Evolutionary conservation across 2,113 vertebrate genomes (phyloP).

Genomic region (Solea senegalensis): DNA sequence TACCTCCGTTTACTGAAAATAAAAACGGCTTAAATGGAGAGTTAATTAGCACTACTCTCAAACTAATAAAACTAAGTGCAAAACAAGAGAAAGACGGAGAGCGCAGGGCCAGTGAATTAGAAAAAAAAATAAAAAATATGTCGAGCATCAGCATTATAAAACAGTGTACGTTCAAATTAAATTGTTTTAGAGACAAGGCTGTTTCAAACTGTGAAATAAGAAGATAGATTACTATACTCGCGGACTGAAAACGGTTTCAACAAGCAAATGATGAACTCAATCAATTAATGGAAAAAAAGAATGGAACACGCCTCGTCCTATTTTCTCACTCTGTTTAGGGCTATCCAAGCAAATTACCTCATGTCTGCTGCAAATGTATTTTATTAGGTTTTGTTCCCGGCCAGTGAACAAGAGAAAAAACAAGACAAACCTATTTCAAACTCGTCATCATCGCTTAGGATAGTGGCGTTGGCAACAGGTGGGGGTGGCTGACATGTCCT

Average conservation of each 20-base stretch:
- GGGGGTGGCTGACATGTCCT: constrained; percentile 91
- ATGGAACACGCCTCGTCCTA: constrained; percentile 1
- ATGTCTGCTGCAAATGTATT: constrained; percentile 20
- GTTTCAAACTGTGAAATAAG: not conserved
- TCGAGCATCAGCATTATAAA: not conserved
- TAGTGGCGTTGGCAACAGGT: constrained; percentile 89
- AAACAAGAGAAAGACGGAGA: constrained; percentile 4
- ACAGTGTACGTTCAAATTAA: not conserved
- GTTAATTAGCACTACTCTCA: constrained; percentile 45
- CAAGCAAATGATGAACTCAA: not conserved
- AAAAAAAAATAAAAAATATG: not conserved
- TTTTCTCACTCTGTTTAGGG: not conserved
- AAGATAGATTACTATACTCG: not conserved
- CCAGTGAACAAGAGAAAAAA: constrained; percentile 56
- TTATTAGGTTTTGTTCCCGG: constrained; percentile 8
- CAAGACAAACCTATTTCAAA: constrained; percentile 91
- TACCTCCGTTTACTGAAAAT: constrained; percentile 48
- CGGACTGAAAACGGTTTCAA: not conserved
- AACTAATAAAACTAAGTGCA: constrained; percentile 39
- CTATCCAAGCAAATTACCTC: constrained; percentile 21
- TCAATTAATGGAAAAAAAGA: constrained; percentile 3
- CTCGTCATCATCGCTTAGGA: constrained; percentile 91
- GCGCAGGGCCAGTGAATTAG: not conserved
- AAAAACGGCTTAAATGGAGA: constrained; percentile 43
- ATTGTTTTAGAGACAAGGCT: too few relatives aligned